A percentile compares a stretch with the other conserved stretches of the same genome.
These are phyloP conservation scores for Suricata suricatta DNA, from an alignment of 2,113 vertebrate species.

Conservation along the genomic window DNA sequence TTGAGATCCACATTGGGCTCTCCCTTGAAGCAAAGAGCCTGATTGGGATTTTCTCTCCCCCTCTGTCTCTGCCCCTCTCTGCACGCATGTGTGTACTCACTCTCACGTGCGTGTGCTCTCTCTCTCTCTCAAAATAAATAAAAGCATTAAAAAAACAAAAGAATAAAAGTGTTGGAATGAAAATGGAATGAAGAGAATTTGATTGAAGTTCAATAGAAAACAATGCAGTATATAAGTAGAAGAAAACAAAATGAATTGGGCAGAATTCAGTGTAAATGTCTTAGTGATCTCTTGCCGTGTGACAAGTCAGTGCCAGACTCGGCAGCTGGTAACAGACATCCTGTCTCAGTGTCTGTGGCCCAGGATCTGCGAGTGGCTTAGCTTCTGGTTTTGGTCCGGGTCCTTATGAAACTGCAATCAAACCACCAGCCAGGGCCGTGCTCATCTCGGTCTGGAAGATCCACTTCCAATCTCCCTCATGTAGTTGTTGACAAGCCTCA, in stretches of 20 bases:
- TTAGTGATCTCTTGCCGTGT: neutral
- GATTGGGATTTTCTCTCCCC: too few relatives aligned
- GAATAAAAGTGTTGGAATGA: neutral
- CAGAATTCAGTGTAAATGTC: neutral
- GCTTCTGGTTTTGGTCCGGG: neutral
- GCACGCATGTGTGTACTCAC: too few relatives aligned
- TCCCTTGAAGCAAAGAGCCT: too few relatives aligned
- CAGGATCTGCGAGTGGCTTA: neutral
- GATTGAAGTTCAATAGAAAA: neutral
- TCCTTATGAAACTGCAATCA: neutral
- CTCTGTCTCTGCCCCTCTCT: too few relatives aligned
- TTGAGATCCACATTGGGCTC: too few relatives aligned
- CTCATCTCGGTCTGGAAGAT: neutral
- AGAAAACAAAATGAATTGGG: neutral
- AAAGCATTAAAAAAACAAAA: too few relatives aligned
- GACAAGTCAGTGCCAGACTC: neutral
- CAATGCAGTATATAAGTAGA: neutral
- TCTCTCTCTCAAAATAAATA: too few relatives aligned
- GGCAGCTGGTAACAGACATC: neutral
- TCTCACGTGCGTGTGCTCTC: accelerated
- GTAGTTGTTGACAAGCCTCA: neutral
- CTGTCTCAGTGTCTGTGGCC: neutral
- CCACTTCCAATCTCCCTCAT: neutral
- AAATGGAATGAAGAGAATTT: neutral
- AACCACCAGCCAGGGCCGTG: neutral